Conservation (phyloP, 2,113 vertebrate species). For the Procavia capensis region DNA sequence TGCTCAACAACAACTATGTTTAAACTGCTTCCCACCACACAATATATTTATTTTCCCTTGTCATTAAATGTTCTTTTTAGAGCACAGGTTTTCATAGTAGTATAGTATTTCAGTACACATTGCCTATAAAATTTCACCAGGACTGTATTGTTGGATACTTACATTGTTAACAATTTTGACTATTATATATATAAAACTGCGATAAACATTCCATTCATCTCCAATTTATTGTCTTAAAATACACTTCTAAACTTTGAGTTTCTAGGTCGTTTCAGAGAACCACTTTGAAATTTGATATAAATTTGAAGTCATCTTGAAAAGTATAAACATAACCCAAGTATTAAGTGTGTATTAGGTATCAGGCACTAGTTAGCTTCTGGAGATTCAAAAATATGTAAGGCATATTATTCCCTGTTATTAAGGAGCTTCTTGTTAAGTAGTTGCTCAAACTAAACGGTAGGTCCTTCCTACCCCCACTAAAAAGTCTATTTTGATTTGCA, state of each 20-base stretch:
- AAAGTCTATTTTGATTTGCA: constrained; percentile 32
- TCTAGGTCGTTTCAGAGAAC: not conserved
- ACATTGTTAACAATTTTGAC: not conserved
- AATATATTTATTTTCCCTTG: constrained; percentile 25
- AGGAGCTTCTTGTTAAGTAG: not conserved
- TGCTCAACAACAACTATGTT: not conserved
- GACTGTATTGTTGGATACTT: not conserved
- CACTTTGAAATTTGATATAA: constrained; percentile 47
- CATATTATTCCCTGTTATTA: not conserved
- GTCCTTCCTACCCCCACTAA: not conserved
- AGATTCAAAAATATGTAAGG: not conserved
- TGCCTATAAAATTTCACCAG: not conserved
- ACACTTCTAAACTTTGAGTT: constrained; percentile 12
- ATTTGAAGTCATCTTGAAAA: not conserved
- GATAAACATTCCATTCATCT: not conserved
- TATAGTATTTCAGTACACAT: not conserved
- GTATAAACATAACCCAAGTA: not conserved
- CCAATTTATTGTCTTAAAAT: constrained; percentile 1
- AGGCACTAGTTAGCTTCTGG: not conserved
- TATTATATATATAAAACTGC: not conserved
- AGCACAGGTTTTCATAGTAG: not conserved
- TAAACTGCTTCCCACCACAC: not conserved
- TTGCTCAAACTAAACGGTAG: constrained; percentile 15
- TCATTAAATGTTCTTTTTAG: constrained; percentile 11
- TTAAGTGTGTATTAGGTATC: not conserved